Evolutionary conservation across 2,797 vertebrate genomes (phyloP).

Genomic region (Fistularia commersonii): DNA sequence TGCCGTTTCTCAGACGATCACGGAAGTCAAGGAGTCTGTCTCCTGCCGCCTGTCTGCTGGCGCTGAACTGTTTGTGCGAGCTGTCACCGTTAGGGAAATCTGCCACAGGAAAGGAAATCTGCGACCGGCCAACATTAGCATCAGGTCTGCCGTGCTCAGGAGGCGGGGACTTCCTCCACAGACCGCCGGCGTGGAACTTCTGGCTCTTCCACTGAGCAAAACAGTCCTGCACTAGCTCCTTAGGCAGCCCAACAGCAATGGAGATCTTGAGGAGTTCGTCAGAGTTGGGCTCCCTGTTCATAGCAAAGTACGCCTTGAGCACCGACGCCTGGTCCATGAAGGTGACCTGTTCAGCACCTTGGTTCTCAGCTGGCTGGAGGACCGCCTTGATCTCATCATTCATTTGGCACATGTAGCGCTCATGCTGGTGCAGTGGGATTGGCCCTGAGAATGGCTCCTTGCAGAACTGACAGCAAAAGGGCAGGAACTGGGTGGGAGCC

Average conservation of each 20-base stretch:
- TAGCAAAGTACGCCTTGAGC: slow-evolving; percentile 92
- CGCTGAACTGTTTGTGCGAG: slow-evolving; percentile 86
- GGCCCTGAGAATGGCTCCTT: slow-evolving; percentile 92
- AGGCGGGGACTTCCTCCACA: slow-evolving; percentile 80
- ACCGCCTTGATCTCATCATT: slow-evolving; percentile 97
- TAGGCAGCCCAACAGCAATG: slow-evolving; percentile 92
- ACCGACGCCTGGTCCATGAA: slow-evolving; percentile 95
- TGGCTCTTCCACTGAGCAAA: slow-evolving; percentile 93
- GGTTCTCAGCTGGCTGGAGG: slow-evolving; percentile 86
- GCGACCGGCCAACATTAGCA: slow-evolving; percentile 78
- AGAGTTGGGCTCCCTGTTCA: slow-evolving; percentile 94
- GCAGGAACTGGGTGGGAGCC: slow-evolving; percentile 81
- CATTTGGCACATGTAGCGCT: slow-evolving; percentile 97
- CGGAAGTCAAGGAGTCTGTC: slow-evolving; percentile 73
- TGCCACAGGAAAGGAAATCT: slow-evolving; percentile 74
- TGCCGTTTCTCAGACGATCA: slow-evolving; percentile 85
- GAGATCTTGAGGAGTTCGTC: slow-evolving; percentile 98
- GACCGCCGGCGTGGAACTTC: slow-evolving; percentile 67
- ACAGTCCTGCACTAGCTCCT: slow-evolving; percentile 95
- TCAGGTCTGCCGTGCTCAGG: slow-evolving; percentile 80
- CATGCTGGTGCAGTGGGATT: slow-evolving; percentile 95
- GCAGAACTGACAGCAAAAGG: slow-evolving; percentile 95
- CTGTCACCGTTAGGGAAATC: slow-evolving; percentile 83
- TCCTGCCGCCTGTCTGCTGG: slow-evolving; percentile 76
- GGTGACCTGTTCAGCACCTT: slow-evolving; percentile 76